Base-by-base conservation (phyloP, 1,140 invertebrate genomes). In the Zaprionus ghesquierei region DNA sequence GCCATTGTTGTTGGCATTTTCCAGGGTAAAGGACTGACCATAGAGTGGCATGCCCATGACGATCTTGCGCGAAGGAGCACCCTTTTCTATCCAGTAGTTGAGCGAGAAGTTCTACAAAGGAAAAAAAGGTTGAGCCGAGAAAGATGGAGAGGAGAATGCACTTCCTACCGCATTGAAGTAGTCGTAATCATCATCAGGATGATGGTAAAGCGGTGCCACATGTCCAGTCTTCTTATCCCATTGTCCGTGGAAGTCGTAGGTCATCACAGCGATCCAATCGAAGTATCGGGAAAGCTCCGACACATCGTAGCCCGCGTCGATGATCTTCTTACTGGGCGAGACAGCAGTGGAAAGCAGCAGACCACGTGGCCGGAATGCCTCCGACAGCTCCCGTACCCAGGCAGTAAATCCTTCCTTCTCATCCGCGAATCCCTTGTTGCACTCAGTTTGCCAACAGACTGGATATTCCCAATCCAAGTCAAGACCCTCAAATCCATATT, bases 391-490 rank as follows among this genome's bases (percentile, higher is more conserved):
- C 59, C 92, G 92, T 0, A 97, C 93, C 51, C 96, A 93, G 15
- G 94, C 93, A 0, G 95, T 94, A 81, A 98, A 98, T 3, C 93
- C 95, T 84, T 95, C 92, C 89, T 97, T 98, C 79, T 98, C 97
- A 1, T 96, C 96, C 23, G 94, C 93, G 22, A 96, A 96, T 3
- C 97, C 97, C 90, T 96, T 96, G 1, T 95, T 95, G 81, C 97
- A 98, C 73, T 97, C 95, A 1, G 96, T 96, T 66, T 94, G 79
- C 82, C 92, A 92, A 50, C 87, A 90, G n/a, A 92, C 92, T 1
- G 97, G 97, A 92, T 98, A 98, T 87, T 98, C 97, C 97, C 97
- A 98, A 90, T 98, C 97, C 23, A 98, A 92, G 91, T 98, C 97
- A 0, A 98, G 92, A 8, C 97, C 97, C 90, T 97, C 96, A 78